phyloP scores from a whole-genome alignment of 2,113 vertebrate species.

The Pimephales promelas region DNA sequence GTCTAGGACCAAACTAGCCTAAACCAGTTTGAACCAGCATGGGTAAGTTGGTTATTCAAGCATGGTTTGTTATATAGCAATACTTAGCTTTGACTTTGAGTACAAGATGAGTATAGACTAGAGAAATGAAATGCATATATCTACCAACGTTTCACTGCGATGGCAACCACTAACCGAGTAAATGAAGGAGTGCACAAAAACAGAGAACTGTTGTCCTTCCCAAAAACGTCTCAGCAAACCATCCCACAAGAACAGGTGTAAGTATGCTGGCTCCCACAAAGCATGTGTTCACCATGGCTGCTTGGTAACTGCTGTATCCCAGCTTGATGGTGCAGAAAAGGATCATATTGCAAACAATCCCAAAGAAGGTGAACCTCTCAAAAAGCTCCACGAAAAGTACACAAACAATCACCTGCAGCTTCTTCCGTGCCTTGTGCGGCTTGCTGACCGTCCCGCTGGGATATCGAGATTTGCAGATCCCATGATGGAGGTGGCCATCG shows the following conservation, averaged over 20 bases:
- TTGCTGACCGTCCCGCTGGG: slow-evolving; percentile 27
- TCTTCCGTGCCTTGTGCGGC: slow-evolving; percentile 66
- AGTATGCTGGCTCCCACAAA: slow-evolving; percentile 85
- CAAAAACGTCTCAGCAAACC: slow-evolving; percentile 81
- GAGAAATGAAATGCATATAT: neutral
- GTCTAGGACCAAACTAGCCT: neutral
- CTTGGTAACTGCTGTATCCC: slow-evolving; percentile 83
- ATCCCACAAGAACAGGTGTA: slow-evolving; percentile 78
- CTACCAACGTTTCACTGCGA: neutral
- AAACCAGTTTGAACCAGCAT: neutral
- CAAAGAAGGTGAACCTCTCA: slow-evolving; percentile 88
- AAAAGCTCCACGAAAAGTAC: slow-evolving; percentile 88
- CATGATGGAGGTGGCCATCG: slow-evolving; percentile 42
- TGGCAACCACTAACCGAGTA: slow-evolving; percentile 83
- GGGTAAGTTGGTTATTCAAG: neutral
- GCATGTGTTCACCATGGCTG: slow-evolving; percentile 83
- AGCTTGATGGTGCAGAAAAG: slow-evolving; percentile 87
- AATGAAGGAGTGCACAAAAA: slow-evolving; percentile 84
- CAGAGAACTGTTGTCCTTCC: slow-evolving; percentile 82
- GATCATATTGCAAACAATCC: slow-evolving; percentile 91
- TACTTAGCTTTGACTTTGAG: neutral
- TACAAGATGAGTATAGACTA: neutral
- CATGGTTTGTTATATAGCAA: neutral
- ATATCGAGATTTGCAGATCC: slow-evolving; percentile 41
- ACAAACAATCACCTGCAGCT: slow-evolving; percentile 80